Conservation (phyloP, 1,140 invertebrate species). For the Nasonia giraulti region DNA sequence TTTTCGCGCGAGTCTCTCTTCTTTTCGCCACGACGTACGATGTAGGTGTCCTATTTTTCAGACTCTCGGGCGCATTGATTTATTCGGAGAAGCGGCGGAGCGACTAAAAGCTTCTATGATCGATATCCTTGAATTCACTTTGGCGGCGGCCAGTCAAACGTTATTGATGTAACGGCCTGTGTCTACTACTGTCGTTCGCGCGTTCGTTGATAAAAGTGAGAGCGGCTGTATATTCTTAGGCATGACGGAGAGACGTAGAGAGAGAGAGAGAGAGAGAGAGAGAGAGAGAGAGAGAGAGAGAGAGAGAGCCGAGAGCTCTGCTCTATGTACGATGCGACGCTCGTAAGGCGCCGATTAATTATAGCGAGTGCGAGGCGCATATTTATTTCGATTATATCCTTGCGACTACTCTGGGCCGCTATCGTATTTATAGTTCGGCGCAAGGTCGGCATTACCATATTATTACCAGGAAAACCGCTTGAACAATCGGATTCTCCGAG, state of each 20-base stretch:
- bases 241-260: conserved; percentile 19
- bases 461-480: not conserved
- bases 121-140: conserved; percentile 1
- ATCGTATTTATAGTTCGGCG: not conserved
- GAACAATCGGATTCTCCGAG: not conserved
- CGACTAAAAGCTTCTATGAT: too few relatives aligned
- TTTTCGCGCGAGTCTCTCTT: not conserved
- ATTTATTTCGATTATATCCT: conserved; percentile 31
- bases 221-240: conserved; percentile 33
- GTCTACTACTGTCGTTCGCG: conserved; percentile 5
- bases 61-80: not conserved
- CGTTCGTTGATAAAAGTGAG: not conserved
- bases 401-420: not conserved
- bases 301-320: not conserved
- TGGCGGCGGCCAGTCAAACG: conserved; percentile 1
- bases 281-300: too few relatives aligned
- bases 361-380: conserved; percentile 3
- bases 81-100: not conserved
- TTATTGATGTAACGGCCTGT: conserved; percentile 24
- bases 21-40: not conserved
- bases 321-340: not conserved
- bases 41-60: too few relatives aligned
- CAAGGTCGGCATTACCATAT: conserved; percentile 8
- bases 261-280: too few relatives aligned
- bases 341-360: conserved; percentile 17